Percentiles rank a stretch among this genome's conserved stretches.
phyloP scores from a whole-genome alignment of 1,140 invertebrate genomes.

The Eueides isabella region DNA sequence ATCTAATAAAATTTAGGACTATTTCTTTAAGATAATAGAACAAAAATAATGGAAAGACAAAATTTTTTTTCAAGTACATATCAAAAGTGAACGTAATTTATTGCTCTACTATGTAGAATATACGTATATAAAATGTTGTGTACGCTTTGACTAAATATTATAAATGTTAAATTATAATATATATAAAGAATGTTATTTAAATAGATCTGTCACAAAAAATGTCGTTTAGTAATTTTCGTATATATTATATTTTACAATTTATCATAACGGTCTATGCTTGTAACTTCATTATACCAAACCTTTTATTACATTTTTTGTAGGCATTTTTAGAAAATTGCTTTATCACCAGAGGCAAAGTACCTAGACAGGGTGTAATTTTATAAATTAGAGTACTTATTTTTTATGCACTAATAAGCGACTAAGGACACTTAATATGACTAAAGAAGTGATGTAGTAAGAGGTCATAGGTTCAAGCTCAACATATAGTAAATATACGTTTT shows the following conservation, averaged over 20 bases:
- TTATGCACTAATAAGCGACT: background rate
- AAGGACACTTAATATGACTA: background rate
- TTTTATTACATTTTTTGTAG: background rate
- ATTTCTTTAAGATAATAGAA: background rate
- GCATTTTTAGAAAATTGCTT: constrained; percentile 4
- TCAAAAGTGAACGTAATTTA: background rate
- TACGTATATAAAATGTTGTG: no score
- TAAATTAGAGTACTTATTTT: background rate
- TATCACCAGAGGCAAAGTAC: background rate
- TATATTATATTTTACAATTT: background rate
- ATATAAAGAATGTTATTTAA: background rate
- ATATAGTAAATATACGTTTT: no score
- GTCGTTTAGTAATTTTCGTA: background rate
- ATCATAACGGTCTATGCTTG: background rate
- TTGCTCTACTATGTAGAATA: background rate
- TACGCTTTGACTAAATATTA: no score
- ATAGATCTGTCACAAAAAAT: background rate
- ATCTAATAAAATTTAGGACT: background rate
- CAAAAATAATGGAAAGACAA: background rate
- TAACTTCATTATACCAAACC: background rate
- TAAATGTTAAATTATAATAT: background rate
- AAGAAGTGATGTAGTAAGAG: no score
- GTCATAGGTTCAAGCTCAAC: no score
- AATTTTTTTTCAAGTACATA: background rate
- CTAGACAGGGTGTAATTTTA: background rate